phyloP scores from a whole-genome alignment of 2,888 invertebrate species.

The Caenorhabditis plicata region DNA sequence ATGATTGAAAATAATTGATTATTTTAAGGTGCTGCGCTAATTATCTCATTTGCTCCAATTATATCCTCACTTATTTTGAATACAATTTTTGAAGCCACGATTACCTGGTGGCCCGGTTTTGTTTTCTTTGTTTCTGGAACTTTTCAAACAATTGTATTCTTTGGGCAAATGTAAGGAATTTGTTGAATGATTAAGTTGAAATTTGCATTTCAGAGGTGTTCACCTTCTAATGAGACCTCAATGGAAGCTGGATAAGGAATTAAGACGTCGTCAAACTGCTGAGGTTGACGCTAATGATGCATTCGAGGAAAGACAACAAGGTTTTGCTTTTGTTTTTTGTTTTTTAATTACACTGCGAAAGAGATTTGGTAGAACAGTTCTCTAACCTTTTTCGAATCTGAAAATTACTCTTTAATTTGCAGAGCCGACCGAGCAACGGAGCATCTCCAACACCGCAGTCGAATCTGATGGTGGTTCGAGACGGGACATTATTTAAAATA shows the following conservation, averaged over 20 bases:
- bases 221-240: constrained; percentile 48
- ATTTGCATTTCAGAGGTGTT: constrained; percentile 34
- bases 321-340: neutral
- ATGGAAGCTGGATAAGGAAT: constrained; percentile 39
- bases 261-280: constrained; percentile 9
- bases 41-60: constrained; percentile 56
- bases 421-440: constrained; percentile 32
- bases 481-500: constrained; percentile 1
- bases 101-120: constrained; percentile 59
- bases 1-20: too few relatives aligned
- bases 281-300: constrained; percentile 15
- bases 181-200: neutral
- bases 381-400: neutral
- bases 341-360: too few relatives aligned
- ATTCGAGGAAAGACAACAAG: constrained; percentile 7
- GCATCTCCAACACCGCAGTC: constrained; percentile 42
- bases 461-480: constrained; percentile 32
- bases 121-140: constrained; percentile 54
- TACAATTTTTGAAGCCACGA: constrained; percentile 49
- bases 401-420: too few relatives aligned
- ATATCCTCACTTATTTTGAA: constrained; percentile 54
- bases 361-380: too few relatives aligned
- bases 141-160: constrained; percentile 40
- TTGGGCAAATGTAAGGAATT: constrained; percentile 48
- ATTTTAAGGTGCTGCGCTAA: constrained; percentile 38